A percentile compares a stretch with the other conserved stretches of the same genome.
phyloP scores from a whole-genome alignment of 2,888 invertebrate species.

The Xylota sylvarum region DNA sequence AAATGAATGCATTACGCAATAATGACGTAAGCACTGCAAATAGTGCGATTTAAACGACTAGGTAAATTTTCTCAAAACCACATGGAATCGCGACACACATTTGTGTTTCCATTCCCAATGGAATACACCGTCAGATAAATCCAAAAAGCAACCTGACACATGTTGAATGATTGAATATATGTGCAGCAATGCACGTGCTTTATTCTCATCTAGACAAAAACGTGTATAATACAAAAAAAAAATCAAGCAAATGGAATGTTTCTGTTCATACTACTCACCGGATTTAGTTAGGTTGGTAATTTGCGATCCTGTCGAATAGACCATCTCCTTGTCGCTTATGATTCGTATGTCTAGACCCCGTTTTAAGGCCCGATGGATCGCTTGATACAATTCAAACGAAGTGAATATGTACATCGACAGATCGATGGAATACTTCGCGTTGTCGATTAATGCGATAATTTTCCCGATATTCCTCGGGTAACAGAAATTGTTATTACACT shows the following conservation, averaged over 20 bases:
- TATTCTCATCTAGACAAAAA: neutral
- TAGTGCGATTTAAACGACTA: too few relatives aligned
- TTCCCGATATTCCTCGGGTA: slow-evolving; percentile 76
- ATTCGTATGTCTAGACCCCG: slow-evolving; percentile 81
- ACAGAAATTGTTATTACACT: slow-evolving; percentile 59
- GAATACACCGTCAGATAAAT: neutral
- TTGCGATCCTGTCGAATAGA: slow-evolving; percentile 58
- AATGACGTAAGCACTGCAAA: slow-evolving; percentile 63
- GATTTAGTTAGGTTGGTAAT: slow-evolving; percentile 39
- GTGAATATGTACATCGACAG: slow-evolving; percentile 83
- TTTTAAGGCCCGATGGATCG: slow-evolving; percentile 79
- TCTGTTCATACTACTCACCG: slow-evolving; percentile 41
- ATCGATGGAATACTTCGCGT: slow-evolving; percentile 81
- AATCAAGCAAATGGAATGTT: neutral
- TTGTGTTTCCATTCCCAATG: neutral
- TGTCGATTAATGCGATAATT: slow-evolving; percentile 79
- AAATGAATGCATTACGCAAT: slow-evolving; percentile 71
- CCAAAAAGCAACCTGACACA: slow-evolving; percentile 13
- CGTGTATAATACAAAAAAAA: neutral
- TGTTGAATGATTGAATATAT: neutral
- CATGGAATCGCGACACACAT: slow-evolving; percentile 18
- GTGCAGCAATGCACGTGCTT: slow-evolving; percentile 43
- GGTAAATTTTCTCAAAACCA: slow-evolving; percentile 16
- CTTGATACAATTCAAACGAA: slow-evolving; percentile 74
- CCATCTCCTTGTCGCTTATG: slow-evolving; percentile 82